Evolutionary conservation across 2,797 vertebrate species (phyloP).

Genomic region (Pseudochaenichthys georgianus): DNA sequence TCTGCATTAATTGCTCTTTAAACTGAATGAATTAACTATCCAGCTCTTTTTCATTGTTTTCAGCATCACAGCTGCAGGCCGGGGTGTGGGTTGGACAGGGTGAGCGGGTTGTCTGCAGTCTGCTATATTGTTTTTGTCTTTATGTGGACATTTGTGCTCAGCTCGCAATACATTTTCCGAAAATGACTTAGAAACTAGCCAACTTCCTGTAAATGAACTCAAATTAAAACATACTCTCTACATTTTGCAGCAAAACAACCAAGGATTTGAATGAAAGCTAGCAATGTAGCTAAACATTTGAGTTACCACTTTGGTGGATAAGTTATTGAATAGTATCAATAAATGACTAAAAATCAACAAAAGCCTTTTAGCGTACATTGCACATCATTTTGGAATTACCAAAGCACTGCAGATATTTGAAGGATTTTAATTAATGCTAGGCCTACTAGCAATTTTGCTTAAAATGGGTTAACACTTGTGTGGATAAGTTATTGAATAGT

Average conservation of each 20-base stretch:
- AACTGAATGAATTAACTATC: too few species aligned
- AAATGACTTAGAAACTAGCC: not conserved
- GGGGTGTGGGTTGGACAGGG: too few species aligned
- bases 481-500: not conserved
- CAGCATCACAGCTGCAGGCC: too few species aligned
- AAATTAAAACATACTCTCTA: not conserved
- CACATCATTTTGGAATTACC: conserved; percentile 15
- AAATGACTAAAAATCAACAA: not conserved
- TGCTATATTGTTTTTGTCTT: too few species aligned
- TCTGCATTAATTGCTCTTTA: too few species aligned
- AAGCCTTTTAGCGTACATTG: not conserved
- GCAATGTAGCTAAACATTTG: too few species aligned
- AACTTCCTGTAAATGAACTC: not conserved
- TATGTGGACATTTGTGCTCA: not conserved
- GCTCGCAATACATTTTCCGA: not conserved
- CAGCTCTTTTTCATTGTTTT: too few species aligned
- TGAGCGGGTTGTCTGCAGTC: too few species aligned
- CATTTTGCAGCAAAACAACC: not conserved
- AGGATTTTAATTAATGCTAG: not conserved
- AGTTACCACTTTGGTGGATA: not conserved
- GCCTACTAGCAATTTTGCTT: not conserved
- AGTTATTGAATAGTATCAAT: not conserved
- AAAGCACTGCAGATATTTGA: not conserved
- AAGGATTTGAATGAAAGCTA: not conserved
- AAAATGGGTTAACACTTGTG: not conserved